Evolutionary conservation across 2,888 invertebrate genomes (phyloP).

Genomic region (Amphipyra tragopoginis): DNA sequence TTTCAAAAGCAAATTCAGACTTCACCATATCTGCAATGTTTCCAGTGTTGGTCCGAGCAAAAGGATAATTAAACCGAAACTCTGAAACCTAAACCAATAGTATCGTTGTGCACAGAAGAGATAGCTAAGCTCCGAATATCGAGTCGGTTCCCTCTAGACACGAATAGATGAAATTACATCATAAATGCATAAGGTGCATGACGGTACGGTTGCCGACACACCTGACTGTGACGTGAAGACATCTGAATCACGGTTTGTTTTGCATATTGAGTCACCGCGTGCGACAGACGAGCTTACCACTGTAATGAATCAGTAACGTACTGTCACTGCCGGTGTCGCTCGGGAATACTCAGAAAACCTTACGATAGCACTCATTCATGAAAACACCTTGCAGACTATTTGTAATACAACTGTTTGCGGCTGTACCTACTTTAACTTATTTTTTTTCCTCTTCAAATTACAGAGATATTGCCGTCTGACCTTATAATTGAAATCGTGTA

Average conservation of each 20-base stretch:
- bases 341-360: constrained; percentile 31
- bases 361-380: constrained; percentile 13
- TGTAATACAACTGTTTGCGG: background rate
- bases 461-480: background rate
- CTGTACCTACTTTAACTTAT: no score
- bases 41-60: no score
- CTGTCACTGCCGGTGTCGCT: constrained; percentile 1
- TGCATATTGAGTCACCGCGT: constrained; percentile 54
- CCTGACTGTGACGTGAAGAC: constrained; percentile 26
- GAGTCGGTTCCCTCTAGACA: background rate
- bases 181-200: constrained; percentile 39
- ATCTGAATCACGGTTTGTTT: constrained; percentile 55
- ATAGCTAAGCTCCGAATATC: background rate
- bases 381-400: background rate
- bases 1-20: no score
- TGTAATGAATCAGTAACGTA: constrained; percentile 34
- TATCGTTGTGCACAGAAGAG: no score
- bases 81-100: no score
- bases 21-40: no score
- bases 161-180: constrained; percentile 28
- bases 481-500: background rate
- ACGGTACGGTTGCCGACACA: constrained; percentile 19
- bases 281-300: constrained; percentile 19
- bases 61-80: background rate
- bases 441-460: background rate